Conservation (phyloP, 92 coral and sea anemone species). For the Porites divaricata region DNA sequence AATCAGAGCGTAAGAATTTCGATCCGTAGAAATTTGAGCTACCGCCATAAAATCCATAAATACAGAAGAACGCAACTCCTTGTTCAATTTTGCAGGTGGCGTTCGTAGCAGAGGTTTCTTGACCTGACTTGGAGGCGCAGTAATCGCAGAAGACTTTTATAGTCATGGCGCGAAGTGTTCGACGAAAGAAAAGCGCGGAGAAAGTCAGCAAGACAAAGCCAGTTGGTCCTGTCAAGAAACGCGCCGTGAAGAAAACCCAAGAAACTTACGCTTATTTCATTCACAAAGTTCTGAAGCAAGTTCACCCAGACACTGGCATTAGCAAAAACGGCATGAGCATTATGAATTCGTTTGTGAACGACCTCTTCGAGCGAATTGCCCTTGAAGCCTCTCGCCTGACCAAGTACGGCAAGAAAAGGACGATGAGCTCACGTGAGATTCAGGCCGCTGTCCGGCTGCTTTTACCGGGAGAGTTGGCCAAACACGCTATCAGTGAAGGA, state of each 20-base stretch:
- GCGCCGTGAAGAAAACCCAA: background rate
- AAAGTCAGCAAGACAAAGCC: background rate
- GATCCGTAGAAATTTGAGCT: background rate
- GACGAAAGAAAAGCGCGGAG: background rate
- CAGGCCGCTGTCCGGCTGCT: too few species aligned
- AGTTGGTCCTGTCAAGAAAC: background rate
- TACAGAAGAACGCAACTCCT: background rate
- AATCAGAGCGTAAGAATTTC: background rate
- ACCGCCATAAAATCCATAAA: background rate
- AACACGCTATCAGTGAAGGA: slow-evolving; percentile 96
- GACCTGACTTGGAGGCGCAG: too few species aligned
- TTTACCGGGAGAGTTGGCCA: slow-evolving; percentile 77
- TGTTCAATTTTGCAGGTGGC: too few species aligned
- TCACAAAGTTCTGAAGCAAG: slow-evolving; percentile 40
- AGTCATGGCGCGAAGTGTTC: background rate
- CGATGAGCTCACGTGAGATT: too few species aligned
- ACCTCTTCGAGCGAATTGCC: slow-evolving; percentile 48
- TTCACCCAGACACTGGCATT: slow-evolving; percentile 74
- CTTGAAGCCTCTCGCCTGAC: slow-evolving; percentile 4
- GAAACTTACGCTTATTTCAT: background rate
- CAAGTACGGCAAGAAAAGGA: slow-evolving; percentile 67
- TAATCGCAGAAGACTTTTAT: too few species aligned
- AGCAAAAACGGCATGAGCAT: slow-evolving; percentile 78
- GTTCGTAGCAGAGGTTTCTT: too few species aligned
- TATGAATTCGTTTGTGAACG: slow-evolving; percentile 80